Evolutionary conservation across 2,888 invertebrate genomes (phyloP).

Genomic region (Melinaea marsaeus): DNA sequence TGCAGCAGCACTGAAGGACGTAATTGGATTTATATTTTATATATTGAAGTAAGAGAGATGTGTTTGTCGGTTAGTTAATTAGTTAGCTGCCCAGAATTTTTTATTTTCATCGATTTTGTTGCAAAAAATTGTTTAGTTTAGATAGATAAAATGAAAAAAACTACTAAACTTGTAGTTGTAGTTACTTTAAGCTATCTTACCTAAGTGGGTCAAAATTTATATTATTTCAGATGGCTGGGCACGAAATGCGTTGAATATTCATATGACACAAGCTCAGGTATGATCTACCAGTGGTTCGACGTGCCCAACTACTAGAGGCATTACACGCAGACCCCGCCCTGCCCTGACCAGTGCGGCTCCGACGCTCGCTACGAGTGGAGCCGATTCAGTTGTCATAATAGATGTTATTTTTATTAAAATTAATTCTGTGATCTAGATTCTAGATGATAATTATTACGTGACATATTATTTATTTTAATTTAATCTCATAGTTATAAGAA

Average conservation of each 20-base stretch:
- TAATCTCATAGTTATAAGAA: no score
- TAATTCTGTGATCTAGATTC: constrained; percentile 1
- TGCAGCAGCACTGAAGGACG: no score
- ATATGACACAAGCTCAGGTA: constrained; percentile 52
- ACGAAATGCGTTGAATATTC: constrained; percentile 70
- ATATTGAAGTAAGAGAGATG: no score
- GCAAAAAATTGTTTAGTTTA: no score
- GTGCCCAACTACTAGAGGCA: constrained; percentile 57
- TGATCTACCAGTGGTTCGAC: constrained; percentile 78
- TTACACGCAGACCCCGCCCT: background rate
- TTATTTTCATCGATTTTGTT: no score
- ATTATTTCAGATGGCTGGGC: constrained; percentile 53
- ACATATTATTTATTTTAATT: constrained; percentile 11
- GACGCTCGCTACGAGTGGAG: no score
- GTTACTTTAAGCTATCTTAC: background rate
- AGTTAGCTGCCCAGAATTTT: no score
- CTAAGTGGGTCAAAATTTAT: background rate
- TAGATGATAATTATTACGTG: background rate
- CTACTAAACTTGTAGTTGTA: constrained; percentile 1
- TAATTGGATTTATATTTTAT: no score
- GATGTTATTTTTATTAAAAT: background rate
- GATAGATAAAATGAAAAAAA: background rate
- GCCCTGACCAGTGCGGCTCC: background rate
- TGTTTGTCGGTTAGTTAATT: no score
- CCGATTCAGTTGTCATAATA: no score